phyloP scores from a whole-genome alignment of 2,797 vertebrate species.

The Loris lydekkerianus region DNA sequence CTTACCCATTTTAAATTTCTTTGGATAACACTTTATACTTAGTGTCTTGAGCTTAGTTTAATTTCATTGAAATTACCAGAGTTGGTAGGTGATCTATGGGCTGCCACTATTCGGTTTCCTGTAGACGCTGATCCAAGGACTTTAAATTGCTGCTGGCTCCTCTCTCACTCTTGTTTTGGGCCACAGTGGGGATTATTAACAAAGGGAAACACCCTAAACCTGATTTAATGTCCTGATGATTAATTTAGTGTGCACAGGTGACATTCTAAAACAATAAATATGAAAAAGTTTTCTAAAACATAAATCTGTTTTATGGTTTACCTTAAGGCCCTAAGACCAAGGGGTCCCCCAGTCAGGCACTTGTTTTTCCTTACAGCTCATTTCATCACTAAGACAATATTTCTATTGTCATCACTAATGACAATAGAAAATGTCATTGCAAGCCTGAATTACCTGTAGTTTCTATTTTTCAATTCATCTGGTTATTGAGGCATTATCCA shows the following conservation, averaged over 20 bases:
- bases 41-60: slow-evolving; percentile 32
- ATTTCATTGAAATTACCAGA: slow-evolving; percentile 37
- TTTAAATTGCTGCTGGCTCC: slow-evolving; percentile 43
- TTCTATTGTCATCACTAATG: background rate
- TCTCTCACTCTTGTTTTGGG: slow-evolving; percentile 37
- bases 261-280: slow-evolving; percentile 56
- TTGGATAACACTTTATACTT: slow-evolving; percentile 38
- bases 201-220: background rate
- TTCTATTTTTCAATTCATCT: slow-evolving; percentile 44
- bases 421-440: background rate
- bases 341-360: background rate
- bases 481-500: background rate
- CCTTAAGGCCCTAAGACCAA: background rate
- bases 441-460: background rate
- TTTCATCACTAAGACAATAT: slow-evolving; percentile 48
- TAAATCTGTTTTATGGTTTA: background rate
- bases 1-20: slow-evolving; percentile 31
- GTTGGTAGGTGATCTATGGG: background rate
- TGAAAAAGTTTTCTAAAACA: background rate
- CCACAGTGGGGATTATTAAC: background rate
- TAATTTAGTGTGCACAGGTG: background rate
- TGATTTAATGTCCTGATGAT: background rate
- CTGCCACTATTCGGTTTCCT: slow-evolving; percentile 29
- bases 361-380: background rate
- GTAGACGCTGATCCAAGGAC: background rate